These are phyloP conservation scores for Boulengeromyrus knoepffleri DNA, from an alignment of 2,113 vertebrate species.

Conservation along the genomic window DNA sequence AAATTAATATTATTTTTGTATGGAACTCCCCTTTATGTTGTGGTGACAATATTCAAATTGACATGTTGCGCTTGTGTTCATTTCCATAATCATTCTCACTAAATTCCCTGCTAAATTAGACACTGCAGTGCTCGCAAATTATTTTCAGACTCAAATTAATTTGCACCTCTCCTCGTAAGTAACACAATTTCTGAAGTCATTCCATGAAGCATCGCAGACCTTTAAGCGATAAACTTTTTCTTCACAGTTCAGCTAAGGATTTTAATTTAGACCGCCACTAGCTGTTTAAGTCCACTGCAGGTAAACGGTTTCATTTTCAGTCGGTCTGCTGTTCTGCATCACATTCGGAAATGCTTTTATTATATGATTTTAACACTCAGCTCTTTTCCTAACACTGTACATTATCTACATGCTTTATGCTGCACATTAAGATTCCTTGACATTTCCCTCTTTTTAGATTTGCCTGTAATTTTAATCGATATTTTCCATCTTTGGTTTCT, in stretches of 20 bases:
- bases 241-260: constrained; percentile 3
- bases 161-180: background rate
- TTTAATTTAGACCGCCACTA: background rate
- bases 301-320: background rate
- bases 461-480: background rate
- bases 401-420: background rate
- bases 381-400: background rate
- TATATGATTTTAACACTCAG: background rate
- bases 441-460: background rate
- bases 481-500: background rate
- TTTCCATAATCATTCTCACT: constrained; percentile 4
- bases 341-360: background rate
- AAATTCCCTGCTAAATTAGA: constrained; percentile 6
- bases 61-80: background rate
- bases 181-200: background rate
- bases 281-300: background rate
- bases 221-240: background rate
- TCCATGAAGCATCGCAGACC: background rate
- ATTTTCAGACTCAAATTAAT: constrained; percentile 2
- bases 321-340: background rate
- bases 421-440: background rate
- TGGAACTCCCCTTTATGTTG: constrained; percentile 1
- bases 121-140: background rate
- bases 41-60: background rate
- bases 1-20: background rate